phyloP scores from a whole-genome alignment of 2,797 vertebrate genomes.

The Onychomys leucogaster region DNA sequence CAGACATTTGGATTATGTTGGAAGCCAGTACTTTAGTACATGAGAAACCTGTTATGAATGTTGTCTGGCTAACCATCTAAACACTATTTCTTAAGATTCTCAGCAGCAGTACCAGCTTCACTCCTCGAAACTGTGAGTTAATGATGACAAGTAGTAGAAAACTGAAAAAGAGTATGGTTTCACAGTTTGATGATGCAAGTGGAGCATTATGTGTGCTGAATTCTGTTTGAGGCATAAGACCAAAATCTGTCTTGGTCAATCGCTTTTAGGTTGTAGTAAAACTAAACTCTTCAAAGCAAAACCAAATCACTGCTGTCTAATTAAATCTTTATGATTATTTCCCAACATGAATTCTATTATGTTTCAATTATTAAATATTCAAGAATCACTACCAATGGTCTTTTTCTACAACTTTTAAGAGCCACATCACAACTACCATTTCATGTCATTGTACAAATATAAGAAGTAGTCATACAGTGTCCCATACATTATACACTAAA shows the following conservation, averaged over 20 bases:
- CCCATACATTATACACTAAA: neutral
- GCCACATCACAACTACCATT: neutral
- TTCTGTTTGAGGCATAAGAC: neutral
- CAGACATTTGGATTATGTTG: neutral
- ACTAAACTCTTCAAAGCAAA: neutral
- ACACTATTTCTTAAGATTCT: neutral
- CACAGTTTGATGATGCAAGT: neutral
- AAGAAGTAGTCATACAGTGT: neutral
- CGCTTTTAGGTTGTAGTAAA: neutral
- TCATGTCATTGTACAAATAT: neutral
- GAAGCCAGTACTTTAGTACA: neutral
- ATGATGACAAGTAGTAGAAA: neutral
- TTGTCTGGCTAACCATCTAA: neutral
- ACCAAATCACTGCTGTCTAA: neutral
- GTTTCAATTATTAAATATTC: neutral
- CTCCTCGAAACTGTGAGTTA: accelerated
- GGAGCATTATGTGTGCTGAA: neutral
- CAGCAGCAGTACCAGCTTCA: neutral
- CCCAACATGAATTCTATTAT: neutral
- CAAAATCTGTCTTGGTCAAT: neutral
- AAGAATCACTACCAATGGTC: neutral
- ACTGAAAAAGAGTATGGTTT: neutral
- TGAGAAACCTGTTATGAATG: neutral
- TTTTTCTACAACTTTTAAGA: neutral
- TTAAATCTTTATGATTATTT: conserved; percentile 16